Percentiles rank a stretch among this genome's conserved stretches.
Conservation (phyloP, 2,888 invertebrate genomes). For the Ophion slaviceki region DNA sequence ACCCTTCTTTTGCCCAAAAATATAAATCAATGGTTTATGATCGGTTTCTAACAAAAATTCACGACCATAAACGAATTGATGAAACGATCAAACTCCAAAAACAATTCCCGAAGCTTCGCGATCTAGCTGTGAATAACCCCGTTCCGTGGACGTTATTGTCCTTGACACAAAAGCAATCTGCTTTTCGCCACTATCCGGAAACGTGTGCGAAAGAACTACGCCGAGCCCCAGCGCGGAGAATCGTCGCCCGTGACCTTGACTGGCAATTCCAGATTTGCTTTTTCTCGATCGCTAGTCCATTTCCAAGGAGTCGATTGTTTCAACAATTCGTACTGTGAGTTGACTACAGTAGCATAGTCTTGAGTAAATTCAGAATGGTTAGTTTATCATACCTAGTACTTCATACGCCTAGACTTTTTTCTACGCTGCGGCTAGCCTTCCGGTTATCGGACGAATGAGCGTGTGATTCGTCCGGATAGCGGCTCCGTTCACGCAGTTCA, state of each 20-base stretch:
- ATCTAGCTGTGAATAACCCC: constrained; percentile 22
- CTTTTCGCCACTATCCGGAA: constrained; percentile 7
- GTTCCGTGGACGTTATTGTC: not conserved
- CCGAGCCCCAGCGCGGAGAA: constrained; percentile 77
- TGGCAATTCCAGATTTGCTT: constrained; percentile 58
- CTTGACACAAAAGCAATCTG: constrained; percentile 17
- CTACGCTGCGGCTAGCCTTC: no score
- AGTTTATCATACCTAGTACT: constrained; percentile 18
- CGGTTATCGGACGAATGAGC: no score
- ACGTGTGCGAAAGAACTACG: constrained; percentile 69
- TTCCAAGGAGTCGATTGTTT: constrained; percentile 65
- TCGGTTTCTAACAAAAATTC: no score
- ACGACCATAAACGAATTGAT: no score
- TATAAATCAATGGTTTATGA: no score
- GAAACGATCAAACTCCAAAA: not conserved
- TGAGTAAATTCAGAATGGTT: not conserved
- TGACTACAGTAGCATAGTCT: constrained; percentile 7
- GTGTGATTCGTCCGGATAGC: no score
- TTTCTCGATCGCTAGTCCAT: constrained; percentile 70
- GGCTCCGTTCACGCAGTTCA: no score
- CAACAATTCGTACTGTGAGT: constrained; percentile 63
- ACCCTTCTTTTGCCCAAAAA: no score
- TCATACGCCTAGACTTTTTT: not conserved
- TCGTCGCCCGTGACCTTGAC: constrained; percentile 79
- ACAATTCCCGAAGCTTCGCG: constrained; percentile 1